Base-by-base conservation (phyloP, 2,888 invertebrate species). In the Lycophotia porphyrea region DNA sequence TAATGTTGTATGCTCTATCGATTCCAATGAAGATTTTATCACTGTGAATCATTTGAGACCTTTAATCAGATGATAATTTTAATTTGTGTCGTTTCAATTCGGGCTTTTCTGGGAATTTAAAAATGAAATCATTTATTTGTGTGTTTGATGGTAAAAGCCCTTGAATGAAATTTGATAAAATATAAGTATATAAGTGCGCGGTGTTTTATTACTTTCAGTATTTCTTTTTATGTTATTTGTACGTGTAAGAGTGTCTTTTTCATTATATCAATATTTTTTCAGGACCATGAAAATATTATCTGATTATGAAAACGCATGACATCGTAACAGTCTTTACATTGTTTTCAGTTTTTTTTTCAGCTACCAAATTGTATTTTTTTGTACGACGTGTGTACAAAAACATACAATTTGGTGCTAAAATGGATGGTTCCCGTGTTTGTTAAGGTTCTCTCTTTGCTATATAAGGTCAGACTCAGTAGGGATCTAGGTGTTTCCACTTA, bases 1-100 rank as follows among this genome's bases (percentile, higher is more conserved):
- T 42, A 63, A 84, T 80, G 71, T 71, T 81, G 80, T 74, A 80
- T 80, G 63, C 71, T 81, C 15, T 69, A 81, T 79, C 61, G 61
- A 44, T 74, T 78, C 24, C 39, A 60, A 82, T 65, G 27, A 65
- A 49, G 74, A 79, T 81, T 65, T 39, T 60, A 78, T 83, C 60
- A 58, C 27, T 2, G 61, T 42, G 24, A 66, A 34, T 34, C 24
- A 61, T 68, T 65, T 55, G 58, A 60, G 27, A 61, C 47, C 68
- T 72, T 67, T 78, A 31, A 65, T 65, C 44, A 39, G 34, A 18
- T 34, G 39, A 47, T 55, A n/a, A 44, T 63, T 69, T 49, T 27
- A 21, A 66, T 65, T 60, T 58, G 11, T 52, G 31, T 74, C 0
- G n/a, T 49, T 67, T 58, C 7, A 44, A 7, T 44, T 47, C 8